Base-by-base conservation (phyloP, 92 coral and sea anemone species). In the Virgularia gustaviana region DNA sequence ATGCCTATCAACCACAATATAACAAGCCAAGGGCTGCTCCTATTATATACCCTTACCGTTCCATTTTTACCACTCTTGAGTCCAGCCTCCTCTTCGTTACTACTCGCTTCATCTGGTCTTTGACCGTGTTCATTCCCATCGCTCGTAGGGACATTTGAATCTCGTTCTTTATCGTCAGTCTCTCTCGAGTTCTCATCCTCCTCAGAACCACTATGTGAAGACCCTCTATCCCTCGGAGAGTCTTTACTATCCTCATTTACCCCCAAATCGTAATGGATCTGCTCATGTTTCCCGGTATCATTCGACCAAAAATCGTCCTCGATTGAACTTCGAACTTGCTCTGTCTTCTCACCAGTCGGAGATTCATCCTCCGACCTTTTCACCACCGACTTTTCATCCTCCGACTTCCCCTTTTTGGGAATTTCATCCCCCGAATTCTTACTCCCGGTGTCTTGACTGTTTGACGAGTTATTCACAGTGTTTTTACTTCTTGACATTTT, bases 271-370 rank as follows among this genome's bases (percentile, higher is more conserved):
- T 68, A 51, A 32, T 49, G 60, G 9, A 68, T 68, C 4, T 41
- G 75, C 34, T 68, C 75, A 29, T 45, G 16, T 31, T 49, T 68
- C 22, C 51, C 75, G 4, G 60, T 49, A 30, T 23, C 36, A 12
- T 23, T 55, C 1, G 75, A 68, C 75, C 75, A 68, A 68, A 68
- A 68, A 30, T 79, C 63, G 12, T 70, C 84, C 29, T 79, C 49
- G 36, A 70, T 63, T 2, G 86, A 63, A 39, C 77, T 78, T 45
- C 85, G 86, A 32, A 85, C 85, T 29, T 88, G 87, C 9, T 87
- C 89, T 20, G 72, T 59, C 2, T 77, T 83, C 30, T 63, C 44
- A 37, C 41, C 52, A 33, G 11, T 55, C 12, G 62, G 25, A 25
- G 15, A 25, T 63, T 37, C 49, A 12, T 63, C 70, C 32, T 2